Evolutionary conservation across 1,140 invertebrate genomes (phyloP), one percentile per base, ranked within the genome.

Genomic region (Wasmannia auropunctata): DNA sequence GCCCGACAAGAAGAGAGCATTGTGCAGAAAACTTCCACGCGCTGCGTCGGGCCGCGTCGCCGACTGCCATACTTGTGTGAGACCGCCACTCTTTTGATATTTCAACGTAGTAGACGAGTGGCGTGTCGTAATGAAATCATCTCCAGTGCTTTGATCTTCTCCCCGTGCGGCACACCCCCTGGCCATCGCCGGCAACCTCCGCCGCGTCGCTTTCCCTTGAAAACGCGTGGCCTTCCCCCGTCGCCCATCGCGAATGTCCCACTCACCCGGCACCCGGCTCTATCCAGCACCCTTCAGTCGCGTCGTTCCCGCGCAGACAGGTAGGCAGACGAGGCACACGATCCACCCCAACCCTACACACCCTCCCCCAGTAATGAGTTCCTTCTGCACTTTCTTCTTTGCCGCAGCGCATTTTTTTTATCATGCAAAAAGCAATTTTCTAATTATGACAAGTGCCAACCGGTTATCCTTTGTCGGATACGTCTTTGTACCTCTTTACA

Each of bases 51-150:
- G 54, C 69, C 86, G 85, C 62, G 65, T 72, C 77, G 75, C 67
- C 90, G 83, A 90, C 90, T 87, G 84, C 67, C 85, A 89, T 86
- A 87, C 87, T 91, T 90, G 90, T 91, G 87, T 49, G 87, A 90
- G 91, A 79, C 88, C 86, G 89, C 85, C 91, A 94, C 93, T 94
- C 93, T 94, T 95, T 93, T 95, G 93, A 95, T 95, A 95, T 95
- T 94, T 94, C 93, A 94, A 92, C 92, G 91, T 89, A 94, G 92
- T 91, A 93, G 91, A 93, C 92, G 92, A 95, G 93, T 93, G 92
- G 92, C 93, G 92, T 92, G 93, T 93, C 91, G 91, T 95, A 95
- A 95, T 95, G 94, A 95, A 95, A 95, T 95, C 93, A 95, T 95
- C 93, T 93, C 91, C 92, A 92, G 88, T 90, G 91, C 95, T 95